phyloP scores from a whole-genome alignment of 2,113 vertebrate species.

The Perccottus glenii region DNA sequence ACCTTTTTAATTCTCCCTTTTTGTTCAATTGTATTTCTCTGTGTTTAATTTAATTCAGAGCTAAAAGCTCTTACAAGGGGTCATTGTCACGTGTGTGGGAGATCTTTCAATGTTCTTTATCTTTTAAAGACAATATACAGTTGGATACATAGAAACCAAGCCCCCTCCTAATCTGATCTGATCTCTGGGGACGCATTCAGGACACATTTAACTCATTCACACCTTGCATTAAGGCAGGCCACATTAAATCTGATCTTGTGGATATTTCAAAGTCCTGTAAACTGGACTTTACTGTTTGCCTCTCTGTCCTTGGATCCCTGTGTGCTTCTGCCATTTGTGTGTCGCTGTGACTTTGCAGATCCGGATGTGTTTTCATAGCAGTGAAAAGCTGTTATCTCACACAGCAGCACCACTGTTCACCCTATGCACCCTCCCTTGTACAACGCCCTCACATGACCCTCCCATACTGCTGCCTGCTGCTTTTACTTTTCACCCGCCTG shows the following conservation, averaged over 20 bases:
- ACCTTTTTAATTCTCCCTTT: no score
- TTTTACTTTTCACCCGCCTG: conserved; percentile 56
- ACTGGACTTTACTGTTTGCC: neutral
- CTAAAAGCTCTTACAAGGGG: no score
- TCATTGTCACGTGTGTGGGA: no score
- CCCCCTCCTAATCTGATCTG: no score
- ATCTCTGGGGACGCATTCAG: no score
- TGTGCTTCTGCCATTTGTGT: conserved; percentile 30
- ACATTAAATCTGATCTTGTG: neutral
- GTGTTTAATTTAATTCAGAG: no score
- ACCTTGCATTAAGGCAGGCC: no score
- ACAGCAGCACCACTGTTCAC: conserved; percentile 73
- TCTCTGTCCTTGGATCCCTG: neutral
- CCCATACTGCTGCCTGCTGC: conserved; percentile 48
- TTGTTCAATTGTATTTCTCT: no score
- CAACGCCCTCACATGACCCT: conserved; percentile 73
- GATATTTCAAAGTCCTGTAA: neutral
- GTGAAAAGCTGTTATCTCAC: conserved; percentile 70
- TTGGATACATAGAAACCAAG: no score
- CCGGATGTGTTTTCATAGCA: conserved; percentile 41
- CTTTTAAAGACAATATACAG: no score
- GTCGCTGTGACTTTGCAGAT: conserved; percentile 37
- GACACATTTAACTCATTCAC: no score
- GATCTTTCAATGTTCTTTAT: no score
- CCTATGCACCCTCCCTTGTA: conserved; percentile 57